Evolutionary conservation across 2,113 vertebrate species (phyloP).

Genomic region (Carlito syrichta): DNA sequence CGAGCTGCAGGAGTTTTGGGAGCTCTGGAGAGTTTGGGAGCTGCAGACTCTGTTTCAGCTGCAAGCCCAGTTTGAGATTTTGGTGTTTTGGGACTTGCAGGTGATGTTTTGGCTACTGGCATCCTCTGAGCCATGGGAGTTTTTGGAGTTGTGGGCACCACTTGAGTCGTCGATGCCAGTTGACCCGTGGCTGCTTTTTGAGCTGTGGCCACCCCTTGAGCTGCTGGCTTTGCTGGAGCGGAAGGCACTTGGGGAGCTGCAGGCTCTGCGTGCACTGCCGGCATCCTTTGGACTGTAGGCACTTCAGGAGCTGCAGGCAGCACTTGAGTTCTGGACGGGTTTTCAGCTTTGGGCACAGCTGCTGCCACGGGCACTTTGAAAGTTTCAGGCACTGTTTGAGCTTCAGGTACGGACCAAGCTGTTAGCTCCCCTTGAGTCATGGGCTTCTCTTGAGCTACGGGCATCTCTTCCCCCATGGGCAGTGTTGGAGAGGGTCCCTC

Average conservation of each 20-base stretch:
- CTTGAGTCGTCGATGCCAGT: neutral
- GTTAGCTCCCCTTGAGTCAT: neutral
- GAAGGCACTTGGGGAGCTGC: slow-evolving; percentile 31
- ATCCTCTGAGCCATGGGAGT: neutral
- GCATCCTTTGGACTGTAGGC: neutral
- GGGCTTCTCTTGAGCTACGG: neutral
- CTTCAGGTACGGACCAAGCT: neutral
- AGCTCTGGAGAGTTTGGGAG: neutral
- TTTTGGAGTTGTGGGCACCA: neutral
- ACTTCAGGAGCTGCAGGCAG: slow-evolving; percentile 4
- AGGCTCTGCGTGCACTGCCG: neutral
- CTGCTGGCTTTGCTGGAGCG: neutral
- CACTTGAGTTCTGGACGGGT: neutral
- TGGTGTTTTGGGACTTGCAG: neutral
- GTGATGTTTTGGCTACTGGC: neutral
- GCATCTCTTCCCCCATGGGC: neutral
- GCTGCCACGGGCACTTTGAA: neutral
- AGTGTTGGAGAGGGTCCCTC: neutral
- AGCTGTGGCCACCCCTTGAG: neutral
- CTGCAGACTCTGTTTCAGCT: neutral
- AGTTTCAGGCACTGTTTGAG: slow-evolving; percentile 52
- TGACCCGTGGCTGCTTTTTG: neutral
- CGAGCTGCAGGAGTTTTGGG: neutral
- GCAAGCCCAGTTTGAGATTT: neutral
- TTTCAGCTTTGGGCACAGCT: neutral